A percentile compares a stretch with the other conserved stretches of the same genome.
phyloP scores from a whole-genome alignment of 2,888 invertebrate genomes.

The Chrysotoxum bicinctum region DNA sequence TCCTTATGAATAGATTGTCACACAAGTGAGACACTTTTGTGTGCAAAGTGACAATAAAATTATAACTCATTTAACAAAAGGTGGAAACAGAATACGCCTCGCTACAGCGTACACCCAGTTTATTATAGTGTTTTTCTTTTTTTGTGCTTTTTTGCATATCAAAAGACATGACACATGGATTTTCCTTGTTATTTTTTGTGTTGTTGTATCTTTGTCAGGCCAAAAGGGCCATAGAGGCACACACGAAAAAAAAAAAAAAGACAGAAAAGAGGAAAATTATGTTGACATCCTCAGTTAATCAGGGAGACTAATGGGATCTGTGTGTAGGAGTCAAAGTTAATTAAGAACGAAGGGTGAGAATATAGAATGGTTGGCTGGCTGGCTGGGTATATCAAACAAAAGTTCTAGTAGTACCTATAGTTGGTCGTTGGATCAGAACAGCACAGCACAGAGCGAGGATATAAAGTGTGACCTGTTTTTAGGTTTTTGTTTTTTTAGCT shows the following conservation, averaged over 20 bases:
- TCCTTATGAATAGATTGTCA: conserved; percentile 57
- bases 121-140: neutral
- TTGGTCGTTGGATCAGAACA: conserved; percentile 3
- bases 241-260: neutral
- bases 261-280: conserved; percentile 23
- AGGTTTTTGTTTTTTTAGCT: neutral
- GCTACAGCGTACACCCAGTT: neutral
- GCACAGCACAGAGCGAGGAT: neutral
- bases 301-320: conserved; percentile 65
- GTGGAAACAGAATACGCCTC: conserved; percentile 22
- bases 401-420: neutral
- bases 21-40: conserved; percentile 12
- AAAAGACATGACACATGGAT: conserved; percentile 37
- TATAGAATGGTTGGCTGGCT: neutral
- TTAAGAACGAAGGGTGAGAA: conserved; percentile 37
- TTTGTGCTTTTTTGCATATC: neutral
- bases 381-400: conserved; percentile 12
- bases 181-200: conserved; percentile 3
- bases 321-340: conserved; percentile 67
- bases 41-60: conserved; percentile 33
- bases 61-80: conserved; percentile 24
- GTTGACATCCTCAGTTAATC: conserved; percentile 69
- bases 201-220: conserved; percentile 1
- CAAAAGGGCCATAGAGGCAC: neutral
- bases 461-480: conserved; percentile 52